phyloP scores from a whole-genome alignment of 2,113 vertebrate species.

The Galemys pyrenaicus region DNA sequence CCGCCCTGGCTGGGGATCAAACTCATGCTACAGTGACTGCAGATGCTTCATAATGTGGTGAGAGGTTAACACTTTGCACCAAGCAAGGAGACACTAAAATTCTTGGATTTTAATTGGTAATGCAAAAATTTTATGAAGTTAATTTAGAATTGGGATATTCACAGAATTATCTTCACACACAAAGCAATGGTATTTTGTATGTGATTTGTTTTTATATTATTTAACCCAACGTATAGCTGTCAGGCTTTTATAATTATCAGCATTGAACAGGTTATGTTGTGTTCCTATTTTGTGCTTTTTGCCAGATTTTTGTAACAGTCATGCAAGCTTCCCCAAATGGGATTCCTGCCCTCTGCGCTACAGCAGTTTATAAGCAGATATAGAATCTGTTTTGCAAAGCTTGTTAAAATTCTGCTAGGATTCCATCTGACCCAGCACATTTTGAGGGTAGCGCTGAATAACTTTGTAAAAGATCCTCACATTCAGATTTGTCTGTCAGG shows the following conservation, averaged over 20 bases:
- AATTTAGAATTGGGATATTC: neutral
- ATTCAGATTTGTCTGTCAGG: neutral
- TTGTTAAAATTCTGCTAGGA: neutral
- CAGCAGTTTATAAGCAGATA: neutral
- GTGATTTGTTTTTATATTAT: neutral
- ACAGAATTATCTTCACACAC: neutral
- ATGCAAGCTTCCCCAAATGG: neutral
- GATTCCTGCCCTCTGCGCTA: neutral
- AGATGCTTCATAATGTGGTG: too few relatives aligned
- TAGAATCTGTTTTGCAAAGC: neutral
- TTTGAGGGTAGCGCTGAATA: neutral
- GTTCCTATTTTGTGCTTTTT: neutral
- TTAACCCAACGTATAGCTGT: neutral
- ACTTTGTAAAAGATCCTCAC: neutral
- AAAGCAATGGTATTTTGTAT: neutral
- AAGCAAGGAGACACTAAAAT: too few relatives aligned
- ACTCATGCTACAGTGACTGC: too few relatives aligned
- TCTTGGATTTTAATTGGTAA: neutral
- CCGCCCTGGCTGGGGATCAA: too few relatives aligned
- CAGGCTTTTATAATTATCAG: neutral
- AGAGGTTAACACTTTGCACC: too few relatives aligned
- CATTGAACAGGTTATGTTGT: neutral
- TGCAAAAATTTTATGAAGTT: neutral
- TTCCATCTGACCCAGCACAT: neutral
- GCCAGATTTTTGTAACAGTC: neutral